These are phyloP conservation scores for Ceraclea dissimilis DNA, from an alignment of 2,888 invertebrate genomes.

Conservation along the genomic window DNA sequence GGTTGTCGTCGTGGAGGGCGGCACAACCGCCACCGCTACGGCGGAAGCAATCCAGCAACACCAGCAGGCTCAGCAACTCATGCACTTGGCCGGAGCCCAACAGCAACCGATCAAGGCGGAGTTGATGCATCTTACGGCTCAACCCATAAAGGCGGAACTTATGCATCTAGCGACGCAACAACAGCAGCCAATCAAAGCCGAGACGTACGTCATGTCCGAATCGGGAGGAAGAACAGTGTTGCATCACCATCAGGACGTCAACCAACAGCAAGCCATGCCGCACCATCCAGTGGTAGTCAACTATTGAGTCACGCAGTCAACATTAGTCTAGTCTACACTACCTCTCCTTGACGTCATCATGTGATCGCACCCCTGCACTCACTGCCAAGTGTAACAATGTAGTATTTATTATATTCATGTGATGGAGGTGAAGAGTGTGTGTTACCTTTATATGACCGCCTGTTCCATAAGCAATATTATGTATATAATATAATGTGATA, in stretches of 20 bases:
- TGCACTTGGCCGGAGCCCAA: constrained; percentile 36
- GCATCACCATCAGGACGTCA: constrained; percentile 31
- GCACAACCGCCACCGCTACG: constrained; percentile 23
- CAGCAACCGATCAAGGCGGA: constrained; percentile 32
- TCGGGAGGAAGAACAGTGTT: constrained; percentile 31
- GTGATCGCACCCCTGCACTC: background rate
- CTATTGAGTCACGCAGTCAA: constrained; percentile 32
- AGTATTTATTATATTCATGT: too few relatives aligned
- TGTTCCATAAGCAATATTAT: background rate
- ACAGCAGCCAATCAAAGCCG: background rate
- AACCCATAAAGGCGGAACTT: background rate
- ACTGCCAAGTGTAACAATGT: background rate
- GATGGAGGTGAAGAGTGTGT: background rate
- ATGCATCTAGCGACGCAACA: background rate
- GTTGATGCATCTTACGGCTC: constrained; percentile 23
- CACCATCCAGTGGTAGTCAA: constrained; percentile 46
- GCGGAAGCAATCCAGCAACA: background rate
- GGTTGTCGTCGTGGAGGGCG: constrained; percentile 25
- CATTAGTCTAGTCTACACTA: background rate
- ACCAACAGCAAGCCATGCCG: constrained; percentile 33
- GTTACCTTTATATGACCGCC: background rate
- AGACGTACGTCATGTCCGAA: constrained; percentile 10
- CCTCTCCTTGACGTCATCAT: background rate
- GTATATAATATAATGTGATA: too few relatives aligned
- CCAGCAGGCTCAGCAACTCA: constrained; percentile 30